A percentile compares a stretch with the other conserved stretches of the same genome.
These are phyloP conservation scores for Hepsetus odoe DNA, from an alignment of 2,113 vertebrate genomes.

Conservation along the genomic window DNA sequence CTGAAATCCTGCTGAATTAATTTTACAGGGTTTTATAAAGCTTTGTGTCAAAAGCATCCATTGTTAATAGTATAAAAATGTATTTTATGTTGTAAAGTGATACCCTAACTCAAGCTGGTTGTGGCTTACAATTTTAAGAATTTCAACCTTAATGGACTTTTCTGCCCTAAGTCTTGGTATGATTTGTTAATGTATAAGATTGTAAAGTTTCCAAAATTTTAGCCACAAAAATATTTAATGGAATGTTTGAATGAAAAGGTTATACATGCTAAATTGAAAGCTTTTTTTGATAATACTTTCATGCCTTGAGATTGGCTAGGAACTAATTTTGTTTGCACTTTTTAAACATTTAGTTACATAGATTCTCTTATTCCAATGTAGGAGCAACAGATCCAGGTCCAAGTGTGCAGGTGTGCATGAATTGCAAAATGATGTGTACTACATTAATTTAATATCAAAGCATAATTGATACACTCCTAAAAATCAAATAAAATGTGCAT, in stretches of 20 bases:
- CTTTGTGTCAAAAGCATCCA: constrained; percentile 12
- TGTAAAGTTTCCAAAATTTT: too few relatives aligned
- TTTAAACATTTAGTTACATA: neutral
- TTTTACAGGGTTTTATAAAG: constrained; percentile 13
- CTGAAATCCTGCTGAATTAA: constrained; percentile 5
- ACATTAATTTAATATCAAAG: too few relatives aligned
- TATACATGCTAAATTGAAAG: neutral
- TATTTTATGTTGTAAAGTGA: too few relatives aligned
- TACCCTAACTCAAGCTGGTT: too few relatives aligned
- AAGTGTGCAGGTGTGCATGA: neutral
- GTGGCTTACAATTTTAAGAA: neutral
- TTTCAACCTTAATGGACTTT: neutral
- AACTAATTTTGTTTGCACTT: neutral
- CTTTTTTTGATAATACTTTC: neutral
- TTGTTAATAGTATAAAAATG: neutral
- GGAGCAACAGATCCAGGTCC: neutral
- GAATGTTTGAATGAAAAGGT: too few relatives aligned
- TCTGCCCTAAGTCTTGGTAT: neutral
- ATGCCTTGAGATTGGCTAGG: neutral
- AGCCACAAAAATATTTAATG: too few relatives aligned
- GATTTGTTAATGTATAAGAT: too few relatives aligned
- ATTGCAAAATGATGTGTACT: neutral
- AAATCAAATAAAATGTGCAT: too few relatives aligned
- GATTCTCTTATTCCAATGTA: neutral
- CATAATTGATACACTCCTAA: too few relatives aligned